Base-by-base conservation (phyloP, 1,140 invertebrate species). In the Conus betulinus region DNA sequence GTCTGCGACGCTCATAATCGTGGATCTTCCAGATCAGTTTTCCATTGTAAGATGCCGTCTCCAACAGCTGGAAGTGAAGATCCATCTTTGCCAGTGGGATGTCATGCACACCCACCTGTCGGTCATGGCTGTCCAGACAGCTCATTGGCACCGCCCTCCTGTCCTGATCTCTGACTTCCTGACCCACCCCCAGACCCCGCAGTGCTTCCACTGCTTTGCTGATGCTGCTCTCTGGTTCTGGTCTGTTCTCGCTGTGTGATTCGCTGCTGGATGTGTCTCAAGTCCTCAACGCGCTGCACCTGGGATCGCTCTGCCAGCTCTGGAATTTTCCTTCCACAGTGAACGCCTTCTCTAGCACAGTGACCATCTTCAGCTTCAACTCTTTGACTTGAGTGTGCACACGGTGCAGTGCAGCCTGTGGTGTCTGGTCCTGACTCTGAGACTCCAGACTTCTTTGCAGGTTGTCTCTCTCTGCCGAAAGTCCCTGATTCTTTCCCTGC, bases 11-110 rank as follows among this genome's bases (percentile, higher is more conserved):
- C 6, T 84, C 82, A 85, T 92, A 93, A 67, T 94, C 91, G 53
- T 88, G 79, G 79, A 94, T 94, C 88, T 94, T 94, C 94, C 93
- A 94, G 51, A 94, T 88, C 23, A 94, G 89, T 4, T 89, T 87
- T 15, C 93, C 93, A 90, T 93, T 89, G 84, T 93, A 94, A 52
- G 90, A 91, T 1, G 91, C 91, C 7, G 91, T 92, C 85, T 93
- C 92, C 55, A 93, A 51, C 27, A 92, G 89, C 25, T 93, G 91
- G 63, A 93, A 92, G 71, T 91, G 83, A 8, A 92, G 84, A 87
- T 93, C 91, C 83, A 93, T 90, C 84, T 93, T 91, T 27, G 91
- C 90, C 55, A 92, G 63, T 84, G 91, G 87, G 3, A 93, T 88
- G 84, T 93, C 91, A 74, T 92, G 91, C 25, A 91, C 78, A 13